Base-by-base conservation (phyloP, 2,113 vertebrate species). In the Melanotaenia duboulayi region DNA sequence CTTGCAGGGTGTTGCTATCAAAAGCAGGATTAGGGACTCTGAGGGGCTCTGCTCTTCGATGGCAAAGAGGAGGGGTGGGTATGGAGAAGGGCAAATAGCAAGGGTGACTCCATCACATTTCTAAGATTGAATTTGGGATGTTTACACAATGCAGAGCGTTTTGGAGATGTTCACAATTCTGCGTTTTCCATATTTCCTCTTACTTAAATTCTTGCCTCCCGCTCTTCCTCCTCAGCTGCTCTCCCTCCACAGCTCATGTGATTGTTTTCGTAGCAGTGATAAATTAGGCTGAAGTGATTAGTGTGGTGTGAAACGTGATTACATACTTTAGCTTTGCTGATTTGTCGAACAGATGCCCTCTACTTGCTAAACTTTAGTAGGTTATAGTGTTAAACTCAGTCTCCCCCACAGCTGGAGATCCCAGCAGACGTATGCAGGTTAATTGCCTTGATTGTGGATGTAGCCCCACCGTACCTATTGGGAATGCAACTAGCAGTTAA, bases 231-330 rank as follows among this genome's bases (percentile, higher is more conserved):
- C 59, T 67, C 61, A 7, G 67, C 78, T 44, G 68, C 60, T 64
- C 59, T 76, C 74, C 71, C 56, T 74, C 70, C 86, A 78, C 78
- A 83, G 76, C 42, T 46, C 76, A 46, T 63, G 68, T 81, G 86
- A 88, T 82, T 89, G 88, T 92, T 91, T 92, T 91, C 78, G 80
- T 87, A 83, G 85, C 87, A 70, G 77, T 84, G 92, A 87, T 90
- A 91, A 93, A 92, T 93, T 87, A 90, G 78, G 81, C 88, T 90
- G 89, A 92, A 92, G 90, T 92, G 91, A 93, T 92, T 93, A 93
- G 93, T 80, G 71, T 76, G 78, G 88, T 86, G 92, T 93, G 92
- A 92, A 92, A 92, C 80, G 82, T 90, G 92, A 94, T 94, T 93
- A 92, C 90, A 91, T 79, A 65, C 74, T 74, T 69, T 81, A 83